Evolutionary conservation across 2,797 vertebrate genomes (phyloP), one percentile per base, ranked within the genome.

Genomic region (Catharus ustulatus): DNA sequence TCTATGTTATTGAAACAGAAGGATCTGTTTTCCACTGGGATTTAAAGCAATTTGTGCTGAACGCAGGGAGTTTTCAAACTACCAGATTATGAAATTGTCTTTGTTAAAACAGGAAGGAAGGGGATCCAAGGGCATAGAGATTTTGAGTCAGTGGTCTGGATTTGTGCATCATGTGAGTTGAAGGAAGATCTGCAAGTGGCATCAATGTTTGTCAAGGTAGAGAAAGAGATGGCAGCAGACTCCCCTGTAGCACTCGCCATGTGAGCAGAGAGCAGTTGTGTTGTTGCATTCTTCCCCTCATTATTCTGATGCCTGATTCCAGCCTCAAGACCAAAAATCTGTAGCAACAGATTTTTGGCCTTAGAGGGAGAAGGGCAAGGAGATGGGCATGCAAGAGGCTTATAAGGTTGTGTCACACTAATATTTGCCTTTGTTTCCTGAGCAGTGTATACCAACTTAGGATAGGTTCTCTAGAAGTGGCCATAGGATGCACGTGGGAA

Each of bases 281-380:
- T 16, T 36, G 21, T 34, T n/a, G 2, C 0, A 0, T 27, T 27
- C 36, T 8, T 19, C 6, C 10, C 4, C 24, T 51, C 36, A 18
- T 38, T 40, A 17, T 10, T 49, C 62, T 36, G 16, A 54, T 40
- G 30, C 15, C 32, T 64, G 36, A 45, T 69, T 72, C 24, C 27
- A 78, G 54, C 27, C n/a, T 43, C 1, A 3, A 76, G 36, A 63
- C n/a, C n/a, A 66, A 51, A 91, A 64, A 32, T 21, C 23, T 57
- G n/a, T 45, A 86, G 59, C 21, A 55, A 75, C 24, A 58, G 13
- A 14, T 52, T 96, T 87, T 32, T 72, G 64, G 30, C 49, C 42
- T 72, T 72, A 49, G 29, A 75, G 40, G n/a, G 48, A 79, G 48
- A 76, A 58, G 43, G n/a, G 14, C 19, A 20, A 77, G n/a, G 27